These are phyloP conservation scores for Larimichthys polyactis DNA, from an alignment of 2,113 vertebrate genomes.

Conservation along the genomic window DNA sequence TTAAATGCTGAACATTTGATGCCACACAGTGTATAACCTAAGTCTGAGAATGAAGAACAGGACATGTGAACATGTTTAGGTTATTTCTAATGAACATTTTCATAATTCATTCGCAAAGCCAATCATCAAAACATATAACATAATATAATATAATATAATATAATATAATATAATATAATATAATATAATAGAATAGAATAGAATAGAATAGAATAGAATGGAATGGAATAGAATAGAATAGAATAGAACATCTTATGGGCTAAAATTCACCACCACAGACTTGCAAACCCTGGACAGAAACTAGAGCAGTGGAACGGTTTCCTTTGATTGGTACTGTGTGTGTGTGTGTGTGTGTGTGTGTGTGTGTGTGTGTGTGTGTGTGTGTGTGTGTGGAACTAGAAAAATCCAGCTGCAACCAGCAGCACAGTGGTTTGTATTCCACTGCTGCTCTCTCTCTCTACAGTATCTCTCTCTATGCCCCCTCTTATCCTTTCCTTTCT, in stretches of 20 bases:
- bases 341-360: conserved; percentile 21
- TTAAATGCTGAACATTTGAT: background rate
- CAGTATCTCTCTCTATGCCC: background rate
- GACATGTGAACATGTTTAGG: background rate
- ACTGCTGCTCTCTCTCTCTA: conserved; percentile 42
- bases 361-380: conserved; percentile 25
- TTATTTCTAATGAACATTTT: no score
- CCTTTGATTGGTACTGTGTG: conserved; percentile 17
- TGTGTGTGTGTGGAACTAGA: conserved; percentile 57
- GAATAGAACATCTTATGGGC: background rate
- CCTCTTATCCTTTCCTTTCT: background rate
- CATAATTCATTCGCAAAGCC: background rate
- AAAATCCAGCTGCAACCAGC: conserved; percentile 73
- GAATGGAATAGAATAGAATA: no score
- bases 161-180: no score
- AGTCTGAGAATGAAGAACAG: background rate
- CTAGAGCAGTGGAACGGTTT: background rate
- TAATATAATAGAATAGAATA: no score
- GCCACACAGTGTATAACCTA: background rate
- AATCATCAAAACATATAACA: no score
- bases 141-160: no score
- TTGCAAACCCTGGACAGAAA: background rate
- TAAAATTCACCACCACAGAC: background rate
- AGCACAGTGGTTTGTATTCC: conserved; percentile 64
- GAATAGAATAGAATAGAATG: no score